phyloP scores from a whole-genome alignment of 2,797 vertebrate genomes.

The Neomorphus geoffroyi region DNA sequence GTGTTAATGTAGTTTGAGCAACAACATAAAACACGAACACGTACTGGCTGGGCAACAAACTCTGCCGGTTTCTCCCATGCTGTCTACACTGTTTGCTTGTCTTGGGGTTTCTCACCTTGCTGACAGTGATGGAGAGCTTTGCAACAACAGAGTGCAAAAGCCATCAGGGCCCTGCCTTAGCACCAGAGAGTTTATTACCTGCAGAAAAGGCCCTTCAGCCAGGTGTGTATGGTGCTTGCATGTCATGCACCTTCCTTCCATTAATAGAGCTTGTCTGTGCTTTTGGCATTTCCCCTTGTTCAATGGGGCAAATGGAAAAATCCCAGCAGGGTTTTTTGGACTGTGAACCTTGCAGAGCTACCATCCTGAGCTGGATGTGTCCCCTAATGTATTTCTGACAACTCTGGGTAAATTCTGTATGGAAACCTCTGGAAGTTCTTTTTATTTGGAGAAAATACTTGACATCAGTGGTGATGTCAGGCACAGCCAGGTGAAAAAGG shows the following conservation, averaged over 20 bases:
- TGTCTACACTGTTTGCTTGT: background rate
- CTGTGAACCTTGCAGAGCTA: background rate
- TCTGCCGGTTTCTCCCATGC: background rate
- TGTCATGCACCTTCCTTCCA: fast-evolving
- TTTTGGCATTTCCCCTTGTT: background rate
- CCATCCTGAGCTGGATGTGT: background rate
- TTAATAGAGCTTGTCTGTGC: fast-evolving
- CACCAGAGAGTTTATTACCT: fast-evolving
- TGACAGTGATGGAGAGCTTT: fast-evolving
- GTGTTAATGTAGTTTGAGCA: background rate
- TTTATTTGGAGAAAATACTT: background rate
- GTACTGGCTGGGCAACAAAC: background rate
- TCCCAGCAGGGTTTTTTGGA: too few species aligned
- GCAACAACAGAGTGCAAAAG: too few species aligned
- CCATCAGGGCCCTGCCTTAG: background rate
- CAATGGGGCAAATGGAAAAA: background rate
- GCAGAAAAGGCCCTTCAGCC: background rate
- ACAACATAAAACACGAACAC: background rate
- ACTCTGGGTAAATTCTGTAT: background rate
- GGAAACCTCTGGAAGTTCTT: background rate
- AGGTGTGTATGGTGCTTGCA: fast-evolving
- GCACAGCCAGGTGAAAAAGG: background rate
- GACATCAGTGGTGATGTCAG: background rate
- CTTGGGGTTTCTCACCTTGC: fast-evolving
- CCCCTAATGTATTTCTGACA: background rate